Percentiles rank a stretch among this genome's conserved stretches.
Evolutionary conservation across 2,113 vertebrate species (phyloP).

Genomic region (Psammodynastes pulverulentus): DNA sequence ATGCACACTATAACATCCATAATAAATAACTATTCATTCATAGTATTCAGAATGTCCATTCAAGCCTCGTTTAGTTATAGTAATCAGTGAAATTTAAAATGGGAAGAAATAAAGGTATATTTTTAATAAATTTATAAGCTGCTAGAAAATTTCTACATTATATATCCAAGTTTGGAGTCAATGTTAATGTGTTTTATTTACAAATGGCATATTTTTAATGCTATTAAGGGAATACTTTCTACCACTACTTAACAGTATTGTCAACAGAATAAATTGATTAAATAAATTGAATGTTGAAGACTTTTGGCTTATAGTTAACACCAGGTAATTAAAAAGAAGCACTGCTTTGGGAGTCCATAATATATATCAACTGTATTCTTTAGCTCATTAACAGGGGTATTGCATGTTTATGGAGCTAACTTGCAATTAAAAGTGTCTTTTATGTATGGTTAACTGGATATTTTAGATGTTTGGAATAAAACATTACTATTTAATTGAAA

Average conservation of each 20-base stretch:
- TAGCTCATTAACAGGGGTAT: conserved; percentile 76
- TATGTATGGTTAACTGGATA: conserved; percentile 67
- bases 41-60: conserved; percentile 61
- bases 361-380: conserved; percentile 73
- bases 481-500: conserved; percentile 69
- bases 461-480: conserved; percentile 72
- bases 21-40: conserved; percentile 56
- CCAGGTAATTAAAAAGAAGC: conserved; percentile 82
- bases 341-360: conserved; percentile 74
- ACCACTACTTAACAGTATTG: conserved; percentile 64
- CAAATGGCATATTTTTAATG: conserved; percentile 68
- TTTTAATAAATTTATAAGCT: conserved; percentile 37
- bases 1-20: conserved; percentile 53
- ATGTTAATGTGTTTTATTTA: conserved; percentile 66
- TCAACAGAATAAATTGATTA: conserved; percentile 76
- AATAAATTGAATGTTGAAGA: conserved; percentile 77
- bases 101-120: conserved; percentile 11
- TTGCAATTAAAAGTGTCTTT: conserved; percentile 77
- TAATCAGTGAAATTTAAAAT: conserved; percentile 49
- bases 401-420: conserved; percentile 76
- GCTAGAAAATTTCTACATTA: conserved; percentile 41
- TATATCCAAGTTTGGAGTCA: conserved; percentile 50
- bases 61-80: conserved; percentile 45
- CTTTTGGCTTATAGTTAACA: conserved; percentile 74
- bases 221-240: conserved; percentile 72